Conservation (phyloP, 2,888 invertebrate species). For the Notodromas monacha region DNA sequence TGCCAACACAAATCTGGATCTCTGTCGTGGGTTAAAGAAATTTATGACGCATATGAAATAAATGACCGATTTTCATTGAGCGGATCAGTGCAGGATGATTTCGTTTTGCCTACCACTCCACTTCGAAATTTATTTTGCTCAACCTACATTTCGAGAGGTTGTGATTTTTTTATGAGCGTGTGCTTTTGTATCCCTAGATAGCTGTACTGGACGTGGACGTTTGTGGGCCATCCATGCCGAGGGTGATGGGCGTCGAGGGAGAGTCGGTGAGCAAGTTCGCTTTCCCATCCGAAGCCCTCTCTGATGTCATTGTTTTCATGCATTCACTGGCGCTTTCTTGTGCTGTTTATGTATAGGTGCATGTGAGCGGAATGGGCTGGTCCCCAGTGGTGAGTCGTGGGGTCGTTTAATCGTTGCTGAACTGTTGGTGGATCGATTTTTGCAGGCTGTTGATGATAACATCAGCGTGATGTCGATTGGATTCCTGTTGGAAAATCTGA, state of each 20-base stretch:
- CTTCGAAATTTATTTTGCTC: too few relatives aligned
- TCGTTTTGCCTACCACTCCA: too few relatives aligned
- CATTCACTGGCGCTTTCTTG: too few relatives aligned
- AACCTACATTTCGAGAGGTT: conserved; percentile 6
- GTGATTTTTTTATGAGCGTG: neutral
- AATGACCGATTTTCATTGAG: too few relatives aligned
- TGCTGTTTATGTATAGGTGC: conserved; percentile 23
- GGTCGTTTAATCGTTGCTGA: conserved; percentile 5
- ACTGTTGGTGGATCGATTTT: conserved; percentile 12
- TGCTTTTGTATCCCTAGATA: conserved; percentile 23
- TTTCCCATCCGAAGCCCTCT: conserved; percentile 5
- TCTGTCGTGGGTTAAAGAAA: too few relatives aligned
- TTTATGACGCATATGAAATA: too few relatives aligned
- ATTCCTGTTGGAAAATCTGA: conserved; percentile 47
- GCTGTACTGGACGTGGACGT: conserved; percentile 88
- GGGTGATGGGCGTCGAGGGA: conserved; percentile 59
- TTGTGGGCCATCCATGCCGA: conserved; percentile 88
- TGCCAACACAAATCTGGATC: too few relatives aligned
- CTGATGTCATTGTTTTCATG: neutral
- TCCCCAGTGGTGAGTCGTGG: conserved; percentile 69
- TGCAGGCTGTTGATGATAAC: conserved; percentile 63
- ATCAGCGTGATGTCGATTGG: conserved; percentile 89
- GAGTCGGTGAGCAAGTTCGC: conserved; percentile 26
- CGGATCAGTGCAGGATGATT: too few relatives aligned
- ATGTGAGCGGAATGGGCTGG: conserved; percentile 86